A percentile compares a stretch with the other conserved stretches of the same genome.
Evolutionary conservation across 2,113 vertebrate genomes (phyloP).

Genomic region (Myotis brandtii): DNA sequence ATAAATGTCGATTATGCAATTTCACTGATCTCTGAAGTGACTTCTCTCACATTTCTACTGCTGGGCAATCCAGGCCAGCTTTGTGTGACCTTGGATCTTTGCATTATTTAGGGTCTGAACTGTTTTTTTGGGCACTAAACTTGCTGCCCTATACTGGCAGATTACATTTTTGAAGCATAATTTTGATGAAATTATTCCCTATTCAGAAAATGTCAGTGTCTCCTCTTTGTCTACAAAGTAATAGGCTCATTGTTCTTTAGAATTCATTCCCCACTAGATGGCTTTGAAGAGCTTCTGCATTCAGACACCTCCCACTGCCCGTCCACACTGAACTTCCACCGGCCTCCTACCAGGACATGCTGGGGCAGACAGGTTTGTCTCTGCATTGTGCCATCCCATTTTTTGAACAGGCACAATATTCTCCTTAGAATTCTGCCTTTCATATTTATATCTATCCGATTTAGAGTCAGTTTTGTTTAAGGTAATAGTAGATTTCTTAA

Average conservation of each 20-base stretch:
- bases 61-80: neutral
- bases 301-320: neutral
- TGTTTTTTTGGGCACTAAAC: neutral
- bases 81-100: neutral
- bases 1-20: neutral
- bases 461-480: neutral
- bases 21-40: neutral
- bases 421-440: neutral
- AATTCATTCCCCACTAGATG: neutral
- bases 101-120: neutral
- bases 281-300: neutral
- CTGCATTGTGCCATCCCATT: neutral
- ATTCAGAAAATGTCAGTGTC: neutral
- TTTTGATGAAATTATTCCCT: neutral
- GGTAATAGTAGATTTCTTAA: neutral
- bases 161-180: neutral
- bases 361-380: neutral
- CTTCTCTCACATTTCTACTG: neutral
- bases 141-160: neutral
- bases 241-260: neutral
- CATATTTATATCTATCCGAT: neutral
- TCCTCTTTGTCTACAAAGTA: neutral
- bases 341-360: fast-evolving
- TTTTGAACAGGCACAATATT: neutral
- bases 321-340: neutral